Conservation (phyloP, 2,888 invertebrate genomes). For the Sylvicola cinctus region DNA sequence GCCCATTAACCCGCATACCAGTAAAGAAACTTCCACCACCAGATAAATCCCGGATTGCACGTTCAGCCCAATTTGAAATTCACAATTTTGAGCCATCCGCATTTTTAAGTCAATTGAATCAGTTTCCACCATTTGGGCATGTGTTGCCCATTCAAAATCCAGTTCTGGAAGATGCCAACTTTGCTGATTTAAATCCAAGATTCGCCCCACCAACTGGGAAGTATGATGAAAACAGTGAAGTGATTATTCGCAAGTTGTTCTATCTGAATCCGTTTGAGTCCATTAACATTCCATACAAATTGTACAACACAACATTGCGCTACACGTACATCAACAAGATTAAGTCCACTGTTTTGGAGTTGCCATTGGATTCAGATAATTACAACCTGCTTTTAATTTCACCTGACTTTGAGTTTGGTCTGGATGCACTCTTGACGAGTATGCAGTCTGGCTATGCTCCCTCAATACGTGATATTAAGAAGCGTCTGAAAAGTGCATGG, state of each 20-base stretch:
- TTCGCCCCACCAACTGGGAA: slow-evolving; percentile 5
- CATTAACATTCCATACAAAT: slow-evolving; percentile 42
- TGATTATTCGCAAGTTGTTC: slow-evolving; percentile 18
- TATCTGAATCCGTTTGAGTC: slow-evolving; percentile 26
- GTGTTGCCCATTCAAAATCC: not conserved
- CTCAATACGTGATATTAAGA: slow-evolving; percentile 43
- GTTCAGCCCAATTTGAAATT: no score
- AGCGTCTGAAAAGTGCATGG: slow-evolving; percentile 43
- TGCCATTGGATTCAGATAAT: slow-evolving; percentile 59
- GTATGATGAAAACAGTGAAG: not conserved
- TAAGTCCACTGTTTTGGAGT: slow-evolving; percentile 48
- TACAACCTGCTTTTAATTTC: slow-evolving; percentile 57
- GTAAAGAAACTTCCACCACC: not conserved
- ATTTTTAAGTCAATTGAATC: no score
- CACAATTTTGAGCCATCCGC: no score
- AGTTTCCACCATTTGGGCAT: no score
- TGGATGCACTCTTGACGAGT: slow-evolving; percentile 40
- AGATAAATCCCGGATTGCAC: not conserved
- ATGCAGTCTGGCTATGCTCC: slow-evolving; percentile 35
- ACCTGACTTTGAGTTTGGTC: slow-evolving; percentile 40
- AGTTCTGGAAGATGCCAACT: not conserved
- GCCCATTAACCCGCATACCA: not conserved
- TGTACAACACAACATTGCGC: slow-evolving; percentile 56
- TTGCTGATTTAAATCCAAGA: not conserved
- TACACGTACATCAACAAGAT: slow-evolving; percentile 51